Percentiles rank a stretch among this genome's conserved stretches.
Evolutionary conservation across 1,140 invertebrate genomes (phyloP).

Genomic region (Cryptotermes secundus): DNA sequence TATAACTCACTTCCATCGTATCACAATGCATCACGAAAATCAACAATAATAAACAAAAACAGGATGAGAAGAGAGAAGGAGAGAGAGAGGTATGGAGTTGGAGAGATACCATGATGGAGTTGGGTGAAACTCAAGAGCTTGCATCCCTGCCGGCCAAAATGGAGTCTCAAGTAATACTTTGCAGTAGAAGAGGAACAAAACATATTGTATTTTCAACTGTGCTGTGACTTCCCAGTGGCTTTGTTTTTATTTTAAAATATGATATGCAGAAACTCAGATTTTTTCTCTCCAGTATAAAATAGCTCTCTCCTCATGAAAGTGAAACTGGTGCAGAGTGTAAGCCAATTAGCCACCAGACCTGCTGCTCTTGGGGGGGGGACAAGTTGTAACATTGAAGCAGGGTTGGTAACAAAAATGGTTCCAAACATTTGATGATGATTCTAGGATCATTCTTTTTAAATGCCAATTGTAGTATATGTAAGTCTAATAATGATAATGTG

Average conservation of each 20-base stretch:
- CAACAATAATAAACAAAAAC: constrained; percentile 8
- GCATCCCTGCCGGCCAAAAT: constrained; percentile 2
- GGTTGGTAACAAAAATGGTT: constrained; percentile 26
- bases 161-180: constrained; percentile 9
- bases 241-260: constrained; percentile 29
- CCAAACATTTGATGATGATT: constrained; percentile 1
- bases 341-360: neutral
- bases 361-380: neutral
- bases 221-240: constrained; percentile 36
- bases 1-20: constrained; percentile 7
- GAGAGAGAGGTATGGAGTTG: no score
- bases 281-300: constrained; percentile 11
- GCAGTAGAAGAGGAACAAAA: neutral
- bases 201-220: constrained; percentile 32
- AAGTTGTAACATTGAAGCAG: constrained; percentile 19
- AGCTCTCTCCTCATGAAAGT: constrained; percentile 27
- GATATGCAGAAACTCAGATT: neutral
- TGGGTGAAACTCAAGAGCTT: constrained; percentile 5
- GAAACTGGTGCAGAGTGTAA: constrained; percentile 29
- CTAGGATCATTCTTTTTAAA: neutral
- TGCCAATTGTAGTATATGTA: constrained; percentile 29
- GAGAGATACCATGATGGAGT: neutral
- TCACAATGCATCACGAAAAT: constrained; percentile 3
- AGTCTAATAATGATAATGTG: neutral
- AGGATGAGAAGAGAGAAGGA: neutral